Conservation (phyloP, 2,888 invertebrate species). For the Portevinia maculata region DNA sequence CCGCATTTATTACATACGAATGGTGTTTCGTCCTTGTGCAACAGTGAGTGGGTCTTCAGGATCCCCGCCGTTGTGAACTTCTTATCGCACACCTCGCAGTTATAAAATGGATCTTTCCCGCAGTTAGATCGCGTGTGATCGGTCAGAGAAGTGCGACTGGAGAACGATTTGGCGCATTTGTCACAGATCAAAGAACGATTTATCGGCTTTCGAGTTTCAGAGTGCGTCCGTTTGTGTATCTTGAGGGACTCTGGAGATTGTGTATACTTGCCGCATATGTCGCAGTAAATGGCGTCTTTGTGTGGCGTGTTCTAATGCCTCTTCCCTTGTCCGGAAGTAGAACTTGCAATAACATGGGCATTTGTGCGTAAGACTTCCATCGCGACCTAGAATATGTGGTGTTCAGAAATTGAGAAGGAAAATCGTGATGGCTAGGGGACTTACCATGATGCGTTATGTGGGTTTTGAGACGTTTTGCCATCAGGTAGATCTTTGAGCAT, state of each 20-base stretch:
- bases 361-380: conserved; percentile 80
- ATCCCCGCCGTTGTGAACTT: conserved; percentile 82
- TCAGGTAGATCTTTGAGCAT: conserved; percentile 80
- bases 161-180: conserved; percentile 82
- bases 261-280: conserved; percentile 83
- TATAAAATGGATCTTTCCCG: conserved; percentile 81
- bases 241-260: conserved; percentile 82
- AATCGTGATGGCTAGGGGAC: no score
- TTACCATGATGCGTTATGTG: conserved; percentile 80
- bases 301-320: conserved; percentile 83
- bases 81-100: conserved; percentile 82
- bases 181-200: conserved; percentile 80
- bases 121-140: conserved; percentile 83
- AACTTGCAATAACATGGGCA: conserved; percentile 83
- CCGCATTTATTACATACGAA: conserved; percentile 81
- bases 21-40: conserved; percentile 82
- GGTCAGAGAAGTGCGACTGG: conserved; percentile 81
- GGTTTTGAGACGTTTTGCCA: conserved; percentile 78
- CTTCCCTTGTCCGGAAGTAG: conserved; percentile 81
- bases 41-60: conserved; percentile 82
- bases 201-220: conserved; percentile 76
- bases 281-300: conserved; percentile 82
- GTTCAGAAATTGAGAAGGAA: no score
- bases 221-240: conserved; percentile 81
- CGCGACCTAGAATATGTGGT: conserved; percentile 69